Evolutionary conservation across 2,113 vertebrate species (phyloP), one percentile per base, ranked within the genome.

Genomic region (Salvelinus namaycush): DNA sequence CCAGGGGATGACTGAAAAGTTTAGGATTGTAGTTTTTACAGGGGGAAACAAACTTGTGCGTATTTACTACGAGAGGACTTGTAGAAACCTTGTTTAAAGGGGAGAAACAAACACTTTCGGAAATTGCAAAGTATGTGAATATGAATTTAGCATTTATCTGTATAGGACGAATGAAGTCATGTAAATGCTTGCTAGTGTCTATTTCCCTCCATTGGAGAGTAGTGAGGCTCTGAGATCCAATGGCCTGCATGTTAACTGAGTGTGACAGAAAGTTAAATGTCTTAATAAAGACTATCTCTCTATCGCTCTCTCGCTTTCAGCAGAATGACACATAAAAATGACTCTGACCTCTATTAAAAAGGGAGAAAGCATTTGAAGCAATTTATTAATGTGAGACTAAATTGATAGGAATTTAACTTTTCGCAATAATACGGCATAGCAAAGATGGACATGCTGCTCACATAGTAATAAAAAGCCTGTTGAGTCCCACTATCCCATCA

Each of bases 391-490:
- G 75, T 44, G 22, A 44, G 69, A 70, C 72, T 68, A 67, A 83
- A 86, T 62, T 73, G 72, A 79, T 76, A 75, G 79, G 71, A 75
- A 72, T 76, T 74, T 74, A 71, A 76, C 68, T 48, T 39, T 27
- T 29, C 79, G 73, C 78, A 83, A 80, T 79, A 79, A 79, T 77
- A 62, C 75, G 0, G 39, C 59, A 39, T 49, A 29, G 64, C 9
- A 26, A 26, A 64, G 64, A 66, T 27, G 64, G 26, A 66, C 64
- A 66, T 39, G 26, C 11, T 14, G 27, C 5, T 16, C 34, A n/a
- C 34, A 74, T 66, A 22, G 77, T 82, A 84, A 89, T 87, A 81
- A 83, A 29, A 75, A 65, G 54, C 78, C 75, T 22, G 77, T 81
- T 84, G 81, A 68, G 72, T 82, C 78, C 66, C 24, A 76, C 68